These are phyloP conservation scores for Trididemnum clinides DNA, from an alignment of 23 tunicate genomes.

Conservation along the genomic window DNA sequence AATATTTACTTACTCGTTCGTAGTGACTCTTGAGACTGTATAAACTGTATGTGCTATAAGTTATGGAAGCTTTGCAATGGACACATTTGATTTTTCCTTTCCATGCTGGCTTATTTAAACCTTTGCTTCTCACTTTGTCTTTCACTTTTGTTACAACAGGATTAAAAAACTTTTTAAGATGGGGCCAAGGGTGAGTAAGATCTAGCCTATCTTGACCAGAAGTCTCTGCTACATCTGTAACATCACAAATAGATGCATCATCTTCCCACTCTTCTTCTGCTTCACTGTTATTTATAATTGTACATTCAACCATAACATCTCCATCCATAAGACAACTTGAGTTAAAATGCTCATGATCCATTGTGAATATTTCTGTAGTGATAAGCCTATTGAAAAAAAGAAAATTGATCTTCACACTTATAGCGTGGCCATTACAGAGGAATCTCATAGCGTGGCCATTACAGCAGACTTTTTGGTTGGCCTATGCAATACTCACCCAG, in stretches of 20 bases:
- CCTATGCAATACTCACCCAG: too few relatives aligned
- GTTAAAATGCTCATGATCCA: too few relatives aligned
- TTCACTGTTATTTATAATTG: too few relatives aligned
- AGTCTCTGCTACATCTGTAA: not conserved
- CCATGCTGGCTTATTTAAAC: not conserved
- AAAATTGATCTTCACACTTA: too few relatives aligned
- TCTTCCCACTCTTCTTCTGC: not conserved
- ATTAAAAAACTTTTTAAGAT: slow-evolving; percentile 2
- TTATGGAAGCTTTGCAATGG: not conserved
- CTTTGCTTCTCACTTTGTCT: not conserved
- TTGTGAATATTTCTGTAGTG: too few relatives aligned
- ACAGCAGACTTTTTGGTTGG: too few relatives aligned
- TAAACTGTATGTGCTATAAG: not conserved
- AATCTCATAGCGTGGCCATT: too few relatives aligned
- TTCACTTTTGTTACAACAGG: not conserved
- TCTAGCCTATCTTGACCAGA: not conserved
- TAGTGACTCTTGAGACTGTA: slow-evolving; percentile 2
- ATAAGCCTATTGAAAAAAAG: too few relatives aligned
- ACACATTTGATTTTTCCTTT: slow-evolving; percentile 7
- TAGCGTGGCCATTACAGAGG: too few relatives aligned
- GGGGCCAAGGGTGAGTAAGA: slow-evolving; percentile 5
- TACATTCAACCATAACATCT: too few relatives aligned
- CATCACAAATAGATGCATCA: not conserved
- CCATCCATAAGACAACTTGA: too few relatives aligned
- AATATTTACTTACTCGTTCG: slow-evolving; percentile 6